Percentiles rank a stretch among this genome's conserved stretches.
Evolutionary conservation across 2,113 vertebrate species (phyloP).

Genomic region (Bufo bufo): DNA sequence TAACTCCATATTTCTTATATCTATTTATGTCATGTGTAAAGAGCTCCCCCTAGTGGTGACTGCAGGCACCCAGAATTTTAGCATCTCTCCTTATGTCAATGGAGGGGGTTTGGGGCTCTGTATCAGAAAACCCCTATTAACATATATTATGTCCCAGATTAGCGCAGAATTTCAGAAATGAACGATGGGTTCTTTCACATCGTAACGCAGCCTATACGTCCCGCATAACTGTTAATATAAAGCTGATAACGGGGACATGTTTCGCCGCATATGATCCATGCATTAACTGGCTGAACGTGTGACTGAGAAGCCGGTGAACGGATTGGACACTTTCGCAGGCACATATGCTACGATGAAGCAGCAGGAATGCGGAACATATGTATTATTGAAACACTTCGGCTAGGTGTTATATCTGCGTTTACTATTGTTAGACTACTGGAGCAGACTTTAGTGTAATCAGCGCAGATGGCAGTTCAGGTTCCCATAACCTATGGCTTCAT

Average conservation of each 20-base stretch:
- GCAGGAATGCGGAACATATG: constrained; percentile 38
- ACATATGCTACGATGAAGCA: constrained; percentile 22
- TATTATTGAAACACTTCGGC: constrained; percentile 51
- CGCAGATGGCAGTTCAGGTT: constrained; percentile 30
- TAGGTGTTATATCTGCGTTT: constrained; percentile 40
- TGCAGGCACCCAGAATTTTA: not conserved
- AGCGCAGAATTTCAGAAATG: not conserved
- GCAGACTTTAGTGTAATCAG: constrained; percentile 22
- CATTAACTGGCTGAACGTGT: not conserved
- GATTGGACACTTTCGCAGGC: not conserved
- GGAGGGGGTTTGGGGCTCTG: too few species aligned
- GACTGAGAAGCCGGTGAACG: not conserved
- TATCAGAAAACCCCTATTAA: too few species aligned
- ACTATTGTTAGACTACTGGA: constrained; percentile 29
- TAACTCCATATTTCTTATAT: not conserved
- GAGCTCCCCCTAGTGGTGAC: not conserved
- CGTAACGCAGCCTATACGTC: not conserved
- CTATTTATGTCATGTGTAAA: not conserved
- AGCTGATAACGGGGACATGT: not conserved
- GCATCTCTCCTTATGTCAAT: too few species aligned
- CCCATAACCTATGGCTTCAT: constrained; percentile 3
- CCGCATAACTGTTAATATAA: not conserved
- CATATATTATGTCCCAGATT: too few species aligned
- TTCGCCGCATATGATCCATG: constrained; percentile 6
- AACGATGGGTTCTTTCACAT: not conserved